These are phyloP conservation scores for Diacarnus erythraeanus DNA, from an alignment of 37 sponge, comb jelly and placozoan genomes.

Conservation along the genomic window DNA sequence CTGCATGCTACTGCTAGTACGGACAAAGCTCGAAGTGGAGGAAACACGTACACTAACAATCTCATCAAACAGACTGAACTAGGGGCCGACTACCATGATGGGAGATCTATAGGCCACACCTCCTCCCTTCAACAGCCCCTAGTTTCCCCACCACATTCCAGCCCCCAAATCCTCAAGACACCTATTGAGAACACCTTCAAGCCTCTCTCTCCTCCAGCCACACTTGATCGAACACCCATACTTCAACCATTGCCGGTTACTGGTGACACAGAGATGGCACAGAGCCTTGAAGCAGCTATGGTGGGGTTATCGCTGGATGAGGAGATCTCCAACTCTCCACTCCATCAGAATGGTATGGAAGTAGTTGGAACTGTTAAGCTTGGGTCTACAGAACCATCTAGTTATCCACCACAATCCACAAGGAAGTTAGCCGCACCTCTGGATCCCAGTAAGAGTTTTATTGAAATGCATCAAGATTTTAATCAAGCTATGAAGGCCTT, in stretches of 20 bases:
- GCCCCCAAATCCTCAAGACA: slow-evolving; percentile 12
- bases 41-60: background rate
- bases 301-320: background rate
- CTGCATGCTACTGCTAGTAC: background rate
- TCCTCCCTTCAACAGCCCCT: background rate
- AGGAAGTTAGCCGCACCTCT: slow-evolving; percentile 23
- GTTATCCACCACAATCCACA: slow-evolving; percentile 10
- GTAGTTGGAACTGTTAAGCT: background rate
- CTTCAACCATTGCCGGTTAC: slow-evolving; percentile 14
- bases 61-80: background rate
- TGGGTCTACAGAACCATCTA: background rate
- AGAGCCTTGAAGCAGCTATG: background rate
- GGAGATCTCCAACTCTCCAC: background rate
- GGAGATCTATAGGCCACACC: background rate
- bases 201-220: slow-evolving; percentile 30
- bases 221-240: slow-evolving; percentile 27
- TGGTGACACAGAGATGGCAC: background rate
- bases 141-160: slow-evolving; percentile 20
- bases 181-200: background rate
- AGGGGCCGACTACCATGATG: background rate
- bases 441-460: slow-evolving; percentile 29
- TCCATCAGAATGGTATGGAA: background rate
- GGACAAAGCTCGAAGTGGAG: background rate
- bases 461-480: slow-evolving; percentile 58
- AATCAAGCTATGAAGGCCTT: slow-evolving; percentile 42